A percentile compares a stretch with the other conserved stretches of the same genome.
phyloP scores from a whole-genome alignment of 1,140 invertebrate genomes.

The Drosophila santomea region DNA sequence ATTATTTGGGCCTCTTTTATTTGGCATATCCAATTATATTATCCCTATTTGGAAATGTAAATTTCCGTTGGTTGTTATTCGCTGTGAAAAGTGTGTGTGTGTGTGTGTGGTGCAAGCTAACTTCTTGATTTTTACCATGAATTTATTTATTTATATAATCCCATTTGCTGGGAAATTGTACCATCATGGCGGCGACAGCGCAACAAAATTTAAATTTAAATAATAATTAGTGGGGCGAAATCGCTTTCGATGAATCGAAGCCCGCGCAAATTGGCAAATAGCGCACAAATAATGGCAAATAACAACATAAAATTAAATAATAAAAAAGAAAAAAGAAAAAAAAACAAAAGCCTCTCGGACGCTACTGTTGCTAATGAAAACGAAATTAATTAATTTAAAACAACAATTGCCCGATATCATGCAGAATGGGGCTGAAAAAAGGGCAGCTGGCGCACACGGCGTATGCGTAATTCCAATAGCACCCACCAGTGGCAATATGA shows the following conservation, averaged over 20 bases:
- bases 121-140: constrained; percentile 72
- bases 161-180: constrained; percentile 59
- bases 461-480: constrained; percentile 68
- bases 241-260: constrained; percentile 70
- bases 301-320: constrained; percentile 64
- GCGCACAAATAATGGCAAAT: constrained; percentile 70
- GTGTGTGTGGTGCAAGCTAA: constrained; percentile 23
- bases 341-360: constrained; percentile 52
- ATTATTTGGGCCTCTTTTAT: constrained; percentile 17
- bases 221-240: constrained; percentile 79
- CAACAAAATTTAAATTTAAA: constrained; percentile 82
- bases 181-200: constrained; percentile 27
- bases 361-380: constrained; percentile 71
- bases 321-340: constrained; percentile 45
- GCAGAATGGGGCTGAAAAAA: constrained; percentile 19
- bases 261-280: constrained; percentile 69
- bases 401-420: constrained; percentile 65
- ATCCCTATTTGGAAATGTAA: constrained; percentile 40
- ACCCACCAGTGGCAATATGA: constrained; percentile 14
- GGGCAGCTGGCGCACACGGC: constrained; percentile 18
- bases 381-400: constrained; percentile 81
- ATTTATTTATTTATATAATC: constrained; percentile 82
- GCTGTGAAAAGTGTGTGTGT: constrained; percentile 14
- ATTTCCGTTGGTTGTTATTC: constrained; percentile 50
- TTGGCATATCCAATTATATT: constrained; percentile 41